Evolutionary conservation across 2,888 invertebrate genomes (phyloP), one percentile per base, ranked within the genome.

Genomic region (Platycheirus albimanus): DNA sequence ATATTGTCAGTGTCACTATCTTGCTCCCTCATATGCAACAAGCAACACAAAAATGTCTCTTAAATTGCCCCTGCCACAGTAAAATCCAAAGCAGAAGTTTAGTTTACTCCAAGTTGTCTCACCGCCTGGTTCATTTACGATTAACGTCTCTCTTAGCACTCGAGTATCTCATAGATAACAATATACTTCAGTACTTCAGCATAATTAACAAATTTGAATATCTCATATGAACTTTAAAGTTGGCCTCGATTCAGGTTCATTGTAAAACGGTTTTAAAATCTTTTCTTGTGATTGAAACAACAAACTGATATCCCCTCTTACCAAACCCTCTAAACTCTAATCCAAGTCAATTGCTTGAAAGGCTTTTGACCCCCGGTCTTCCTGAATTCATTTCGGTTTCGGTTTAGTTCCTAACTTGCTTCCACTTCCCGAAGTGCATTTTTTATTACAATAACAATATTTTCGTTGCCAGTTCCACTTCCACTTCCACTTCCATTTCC

Each of bases 341-440:
- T 30, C 13, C 51, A 38, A 38, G 6, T 15, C 11, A 1, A 47
- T 11, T 20, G 24, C 5, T 58, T 7, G 41, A 67, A 69, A 72
- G 71, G 72, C 33, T 78, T 63, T 83, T 77, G 69, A 78, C 67
- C 77, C 38, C 43, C 15, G 33, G 52, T 63, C 78, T 83, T 83
- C 83, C 78, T 74, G 72, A 28, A 56, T 76, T 61, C 56, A 45
- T 63, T 49, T 24, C 64, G 52, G 66, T 51, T 72, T 64, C 67
- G 47, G 77, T 58, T 24, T 58, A 36, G 54, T 70, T 79, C 79
- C 80, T 75, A 58, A 19, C 61, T 36, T 30, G 33, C 74, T 83
- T 83, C 83, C 72, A 83, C 77, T 83, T 83, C 77, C 81, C 72
- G 72, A 58, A 74, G 81, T 81, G 75, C 52, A 67, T 49, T 64